Evolutionary conservation across 30 jellyfish, hydroid and myxozoan genomes (phyloP).

Genomic region (Phacellophora camtschatica): DNA sequence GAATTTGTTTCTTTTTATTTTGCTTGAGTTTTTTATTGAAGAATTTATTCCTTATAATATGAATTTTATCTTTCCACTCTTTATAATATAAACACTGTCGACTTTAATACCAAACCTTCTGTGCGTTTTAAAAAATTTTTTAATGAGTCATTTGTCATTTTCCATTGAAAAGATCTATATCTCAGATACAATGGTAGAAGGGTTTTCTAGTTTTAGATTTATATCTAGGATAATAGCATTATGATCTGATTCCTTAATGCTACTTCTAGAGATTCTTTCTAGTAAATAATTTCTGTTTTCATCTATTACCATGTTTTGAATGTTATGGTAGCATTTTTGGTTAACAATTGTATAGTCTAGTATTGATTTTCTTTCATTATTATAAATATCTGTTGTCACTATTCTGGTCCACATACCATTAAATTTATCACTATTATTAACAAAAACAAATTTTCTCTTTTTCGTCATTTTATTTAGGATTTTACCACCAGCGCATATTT

Average conservation of each 20-base stretch:
- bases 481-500: conserved; percentile 19
- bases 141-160: too few species aligned
- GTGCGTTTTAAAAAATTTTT: too few species aligned
- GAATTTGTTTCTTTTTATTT: not conserved
- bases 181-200: not conserved
- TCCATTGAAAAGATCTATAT: not conserved
- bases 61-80: conserved; percentile 1
- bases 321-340: not conserved
- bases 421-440: conserved; percentile 9
- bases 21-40: conserved; percentile 1
- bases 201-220: not conserved
- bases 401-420: conserved; percentile 39
- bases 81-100: not conserved
- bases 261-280: not conserved
- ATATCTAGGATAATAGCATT: conserved; percentile 10
- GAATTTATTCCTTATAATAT: not conserved
- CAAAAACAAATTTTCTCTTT: not conserved
- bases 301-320: not conserved
- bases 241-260: conserved; percentile 39
- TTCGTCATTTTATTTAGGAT: not conserved
- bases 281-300: not conserved
- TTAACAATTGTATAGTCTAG: not conserved
- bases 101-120: not conserved
- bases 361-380: not conserved
- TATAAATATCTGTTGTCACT: not conserved